Percentiles rank a stretch among this genome's conserved stretches.
phyloP scores from a whole-genome alignment of 2,888 invertebrate genomes.

The Acanthosepion pharaonis region DNA sequence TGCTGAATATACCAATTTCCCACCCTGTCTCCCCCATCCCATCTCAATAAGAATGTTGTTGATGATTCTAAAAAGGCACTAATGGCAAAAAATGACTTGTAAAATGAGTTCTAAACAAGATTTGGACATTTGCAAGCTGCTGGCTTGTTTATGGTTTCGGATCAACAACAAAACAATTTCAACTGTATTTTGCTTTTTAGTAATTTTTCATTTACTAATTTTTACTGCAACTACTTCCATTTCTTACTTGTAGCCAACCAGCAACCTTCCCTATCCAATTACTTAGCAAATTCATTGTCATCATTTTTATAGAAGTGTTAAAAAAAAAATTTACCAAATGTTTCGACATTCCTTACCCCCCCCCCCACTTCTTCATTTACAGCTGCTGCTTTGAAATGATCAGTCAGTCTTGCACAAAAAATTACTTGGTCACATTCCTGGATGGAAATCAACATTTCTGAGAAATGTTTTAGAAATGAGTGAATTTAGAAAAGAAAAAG shows the following conservation, averaged over 20 bases:
- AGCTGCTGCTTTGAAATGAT: neutral
- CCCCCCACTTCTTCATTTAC: no score
- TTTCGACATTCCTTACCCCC: neutral
- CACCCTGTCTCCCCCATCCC: neutral
- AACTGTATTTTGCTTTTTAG: neutral
- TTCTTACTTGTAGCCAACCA: neutral
- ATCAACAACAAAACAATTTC: neutral
- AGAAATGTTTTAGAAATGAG: neutral
- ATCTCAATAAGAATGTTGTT: no score
- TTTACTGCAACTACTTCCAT: neutral
- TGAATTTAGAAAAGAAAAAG: neutral
- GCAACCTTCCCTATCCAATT: neutral
- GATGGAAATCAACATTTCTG: neutral
- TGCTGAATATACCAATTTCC: neutral
- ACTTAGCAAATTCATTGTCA: neutral
- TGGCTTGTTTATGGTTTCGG: neutral
- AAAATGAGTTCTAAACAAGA: neutral
- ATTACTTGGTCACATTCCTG: neutral
- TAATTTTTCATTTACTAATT: neutral
- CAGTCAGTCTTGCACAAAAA: neutral
- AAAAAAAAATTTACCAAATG: neutral
- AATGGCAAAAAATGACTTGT: neutral
- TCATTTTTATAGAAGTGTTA: neutral
- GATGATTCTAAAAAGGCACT: neutral
- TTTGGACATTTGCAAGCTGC: neutral